phyloP scores from a whole-genome alignment of 2,113 vertebrate species.

The Mionectes macconnelli region DNA sequence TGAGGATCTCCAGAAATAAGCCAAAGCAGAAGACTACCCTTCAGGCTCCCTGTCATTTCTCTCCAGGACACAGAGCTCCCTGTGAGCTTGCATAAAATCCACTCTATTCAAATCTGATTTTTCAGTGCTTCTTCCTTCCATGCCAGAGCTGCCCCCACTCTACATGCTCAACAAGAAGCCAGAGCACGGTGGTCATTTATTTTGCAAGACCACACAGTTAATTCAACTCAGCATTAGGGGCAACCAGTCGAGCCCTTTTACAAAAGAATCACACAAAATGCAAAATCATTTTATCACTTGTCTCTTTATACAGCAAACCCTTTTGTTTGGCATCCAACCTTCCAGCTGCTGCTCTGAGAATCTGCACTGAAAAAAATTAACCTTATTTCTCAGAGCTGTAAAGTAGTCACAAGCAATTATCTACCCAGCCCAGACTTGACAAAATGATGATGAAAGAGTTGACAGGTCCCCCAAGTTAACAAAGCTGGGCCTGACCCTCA shows the following conservation, averaged over 20 bases:
- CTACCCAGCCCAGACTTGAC: not conserved
- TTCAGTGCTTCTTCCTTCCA: not conserved
- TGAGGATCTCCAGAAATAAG: not conserved
- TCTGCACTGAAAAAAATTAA: not conserved
- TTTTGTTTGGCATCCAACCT: not conserved
- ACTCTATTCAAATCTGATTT: not conserved
- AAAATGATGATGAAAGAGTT: not conserved
- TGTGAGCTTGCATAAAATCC: not conserved
- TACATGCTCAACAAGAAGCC: not conserved
- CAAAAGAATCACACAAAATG: not conserved
- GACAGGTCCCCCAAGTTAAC: not conserved
- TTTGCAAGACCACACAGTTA: not conserved
- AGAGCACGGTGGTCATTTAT: not conserved
- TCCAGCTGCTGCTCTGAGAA: not conserved
- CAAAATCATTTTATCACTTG: not conserved
- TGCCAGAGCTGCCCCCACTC: not conserved
- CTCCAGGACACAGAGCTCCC: not conserved
- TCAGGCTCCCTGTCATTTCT: not conserved
- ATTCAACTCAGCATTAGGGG: not conserved
- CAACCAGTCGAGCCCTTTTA: not conserved
- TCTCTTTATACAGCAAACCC: not conserved
- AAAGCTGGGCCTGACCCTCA: not conserved
- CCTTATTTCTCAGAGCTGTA: not conserved
- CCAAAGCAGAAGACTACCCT: not conserved
- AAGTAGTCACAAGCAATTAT: not conserved